Conservation (phyloP, 2,113 vertebrate species). For the Pycnonotus jocosus region DNA sequence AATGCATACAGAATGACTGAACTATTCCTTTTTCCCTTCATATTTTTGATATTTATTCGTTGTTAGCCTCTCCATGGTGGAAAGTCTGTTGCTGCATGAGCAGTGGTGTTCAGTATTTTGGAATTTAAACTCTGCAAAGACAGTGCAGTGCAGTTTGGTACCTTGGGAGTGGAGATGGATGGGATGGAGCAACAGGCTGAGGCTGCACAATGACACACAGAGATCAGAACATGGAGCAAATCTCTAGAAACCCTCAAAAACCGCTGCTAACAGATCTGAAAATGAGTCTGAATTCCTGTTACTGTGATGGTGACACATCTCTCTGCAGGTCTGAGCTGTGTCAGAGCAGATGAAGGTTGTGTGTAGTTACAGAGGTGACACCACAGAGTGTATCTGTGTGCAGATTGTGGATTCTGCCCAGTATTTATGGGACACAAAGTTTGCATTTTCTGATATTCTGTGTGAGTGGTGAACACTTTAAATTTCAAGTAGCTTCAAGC, state of each 20-base stretch:
- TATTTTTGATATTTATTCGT: not conserved
- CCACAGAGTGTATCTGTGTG: no score
- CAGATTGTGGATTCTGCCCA: not conserved
- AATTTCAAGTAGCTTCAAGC: not conserved
- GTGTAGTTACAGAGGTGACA: not conserved
- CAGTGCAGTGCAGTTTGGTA: not conserved
- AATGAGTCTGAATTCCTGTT: not conserved
- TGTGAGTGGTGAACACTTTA: not conserved
- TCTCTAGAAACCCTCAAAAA: not conserved
- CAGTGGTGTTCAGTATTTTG: not conserved
- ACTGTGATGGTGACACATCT: not conserved
- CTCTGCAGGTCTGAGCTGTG: not conserved
- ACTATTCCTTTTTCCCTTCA: not conserved
- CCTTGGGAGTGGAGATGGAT: no score
- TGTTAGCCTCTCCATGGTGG: rapidly evolving
- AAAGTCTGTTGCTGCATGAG: not conserved
- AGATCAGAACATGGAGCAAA: not conserved
- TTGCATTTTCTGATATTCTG: not conserved
- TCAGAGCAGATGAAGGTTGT: not conserved
- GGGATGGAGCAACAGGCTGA: not conserved
- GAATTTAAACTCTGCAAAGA: not conserved
- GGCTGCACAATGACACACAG: not conserved
- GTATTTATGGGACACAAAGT: not conserved
- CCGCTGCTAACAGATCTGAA: not conserved
- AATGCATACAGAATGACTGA: not conserved